phyloP scores from a whole-genome alignment of 2,797 vertebrate genomes.

The Agapornis canus region DNA sequence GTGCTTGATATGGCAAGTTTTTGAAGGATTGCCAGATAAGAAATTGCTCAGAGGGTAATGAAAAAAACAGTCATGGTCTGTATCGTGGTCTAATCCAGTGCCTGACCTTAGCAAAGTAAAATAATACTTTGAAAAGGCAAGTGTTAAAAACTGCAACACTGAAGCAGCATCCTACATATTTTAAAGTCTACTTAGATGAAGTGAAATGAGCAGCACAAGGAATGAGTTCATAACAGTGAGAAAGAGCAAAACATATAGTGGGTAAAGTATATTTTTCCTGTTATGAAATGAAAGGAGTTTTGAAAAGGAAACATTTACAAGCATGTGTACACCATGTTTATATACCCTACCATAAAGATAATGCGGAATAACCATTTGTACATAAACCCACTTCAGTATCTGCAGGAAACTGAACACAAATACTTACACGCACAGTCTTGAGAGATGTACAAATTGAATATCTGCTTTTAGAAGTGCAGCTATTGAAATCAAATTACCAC shows the following conservation, averaged over 20 bases:
- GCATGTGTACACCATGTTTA: not conserved
- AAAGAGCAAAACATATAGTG: not conserved
- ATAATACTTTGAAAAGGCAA: not conserved
- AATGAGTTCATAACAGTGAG: not conserved
- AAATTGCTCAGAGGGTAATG: not conserved
- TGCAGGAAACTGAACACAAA: not conserved
- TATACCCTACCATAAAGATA: not conserved
- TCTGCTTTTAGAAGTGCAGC: not conserved
- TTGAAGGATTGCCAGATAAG: not conserved
- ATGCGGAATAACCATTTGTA: not conserved
- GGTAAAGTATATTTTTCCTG: not conserved
- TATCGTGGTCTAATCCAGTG: not conserved
- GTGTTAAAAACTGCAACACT: not conserved
- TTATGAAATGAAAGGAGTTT: not conserved
- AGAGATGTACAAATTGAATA: not conserved
- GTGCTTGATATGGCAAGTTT: not conserved
- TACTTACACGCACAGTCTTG: not conserved
- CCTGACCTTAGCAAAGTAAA: not conserved
- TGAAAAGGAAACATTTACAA: not conserved
- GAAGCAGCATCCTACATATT: not conserved
- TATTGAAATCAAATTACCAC: not conserved
- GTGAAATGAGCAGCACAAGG: not conserved
- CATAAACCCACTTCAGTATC: not conserved
- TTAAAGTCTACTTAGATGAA: not conserved
- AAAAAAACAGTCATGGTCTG: not conserved